Conservation (phyloP, 2,888 invertebrate species). For the Xestia xanthographa region DNA sequence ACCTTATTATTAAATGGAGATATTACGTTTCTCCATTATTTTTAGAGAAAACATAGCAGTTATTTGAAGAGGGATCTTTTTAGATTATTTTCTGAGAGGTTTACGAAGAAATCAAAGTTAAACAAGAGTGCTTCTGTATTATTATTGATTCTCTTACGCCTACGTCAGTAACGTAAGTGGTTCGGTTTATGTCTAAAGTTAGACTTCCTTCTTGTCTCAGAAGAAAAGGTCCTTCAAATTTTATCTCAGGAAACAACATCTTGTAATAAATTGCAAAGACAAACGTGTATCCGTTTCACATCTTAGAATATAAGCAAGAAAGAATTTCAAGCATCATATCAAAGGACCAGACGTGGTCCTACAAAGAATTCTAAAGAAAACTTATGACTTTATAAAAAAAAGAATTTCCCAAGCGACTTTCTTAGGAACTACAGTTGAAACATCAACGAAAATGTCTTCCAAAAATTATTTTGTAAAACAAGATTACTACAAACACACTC, state of each 20-base stretch:
- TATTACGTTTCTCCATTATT: constrained; percentile 26
- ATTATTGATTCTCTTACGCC: neutral
- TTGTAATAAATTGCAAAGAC: neutral
- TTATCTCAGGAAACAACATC: neutral
- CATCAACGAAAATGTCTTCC: neutral
- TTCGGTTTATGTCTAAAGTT: neutral
- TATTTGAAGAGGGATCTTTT: constrained; percentile 5
- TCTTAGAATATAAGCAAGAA: neutral
- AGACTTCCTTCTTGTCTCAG: neutral
- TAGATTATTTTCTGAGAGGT: constrained; percentile 7
- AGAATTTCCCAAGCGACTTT: neutral
- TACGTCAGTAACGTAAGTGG: neutral
- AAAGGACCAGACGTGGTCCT: neutral
- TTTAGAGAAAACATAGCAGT: constrained; percentile 10
- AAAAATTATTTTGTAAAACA: neutral
- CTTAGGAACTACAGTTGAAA: neutral
- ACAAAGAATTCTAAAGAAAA: neutral
- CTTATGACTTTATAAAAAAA: neutral
- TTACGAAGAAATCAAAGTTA: constrained; percentile 29
- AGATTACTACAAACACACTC: neutral
- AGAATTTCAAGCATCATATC: neutral
- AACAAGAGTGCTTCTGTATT: neutral
- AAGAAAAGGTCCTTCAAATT: constrained; percentile 17
- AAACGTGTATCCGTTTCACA: neutral
- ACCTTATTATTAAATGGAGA: constrained; percentile 22